A percentile compares a stretch with the other conserved stretches of the same genome.
These are phyloP conservation scores for Eptatretus atami DNA, from an alignment of 2,797 vertebrate species.

Conservation along the genomic window DNA sequence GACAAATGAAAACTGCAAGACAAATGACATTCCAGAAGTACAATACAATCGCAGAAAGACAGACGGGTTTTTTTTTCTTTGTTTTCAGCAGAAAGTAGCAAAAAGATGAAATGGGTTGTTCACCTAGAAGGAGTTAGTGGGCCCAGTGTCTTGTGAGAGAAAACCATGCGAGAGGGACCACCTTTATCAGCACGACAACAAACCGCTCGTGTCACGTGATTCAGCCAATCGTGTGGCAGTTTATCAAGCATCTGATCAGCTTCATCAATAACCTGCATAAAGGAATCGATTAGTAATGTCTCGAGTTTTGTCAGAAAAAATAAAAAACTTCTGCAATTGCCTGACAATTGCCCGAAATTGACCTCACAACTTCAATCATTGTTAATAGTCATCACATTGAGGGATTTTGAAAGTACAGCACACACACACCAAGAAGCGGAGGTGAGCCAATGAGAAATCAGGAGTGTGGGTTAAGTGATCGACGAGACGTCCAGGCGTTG, in stretches of 20 bases:
- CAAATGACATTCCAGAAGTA: too few species aligned
- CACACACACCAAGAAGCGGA: not conserved
- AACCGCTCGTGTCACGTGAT: constrained; percentile 32
- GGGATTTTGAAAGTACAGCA: too few species aligned
- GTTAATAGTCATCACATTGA: too few species aligned
- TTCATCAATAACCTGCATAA: constrained; percentile 45
- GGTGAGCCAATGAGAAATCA: constrained; percentile 14
- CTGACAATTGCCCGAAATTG: too few species aligned
- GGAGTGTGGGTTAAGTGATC: constrained; percentile 55
- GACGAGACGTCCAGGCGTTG: constrained; percentile 60
- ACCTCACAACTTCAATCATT: too few species aligned
- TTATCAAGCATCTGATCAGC: constrained; percentile 82
- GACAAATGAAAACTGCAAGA: too few species aligned
- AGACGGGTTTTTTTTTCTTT: not conserved
- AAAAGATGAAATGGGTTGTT: not conserved
- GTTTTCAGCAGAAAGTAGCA: not conserved
- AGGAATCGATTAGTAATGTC: not conserved
- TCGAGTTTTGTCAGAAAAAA: too few species aligned
- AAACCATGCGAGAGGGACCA: constrained; percentile 12
- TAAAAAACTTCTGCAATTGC: too few species aligned
- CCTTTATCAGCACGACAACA: constrained; percentile 12
- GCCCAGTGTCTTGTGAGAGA: constrained; percentile 12
- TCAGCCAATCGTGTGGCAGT: constrained; percentile 70
- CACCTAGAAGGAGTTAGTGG: constrained; percentile 40
- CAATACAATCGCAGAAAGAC: too few species aligned